These are phyloP conservation scores for Ianthella basta DNA, from an alignment of 37 sponge, comb jelly and placozoan species.

Conservation along the genomic window DNA sequence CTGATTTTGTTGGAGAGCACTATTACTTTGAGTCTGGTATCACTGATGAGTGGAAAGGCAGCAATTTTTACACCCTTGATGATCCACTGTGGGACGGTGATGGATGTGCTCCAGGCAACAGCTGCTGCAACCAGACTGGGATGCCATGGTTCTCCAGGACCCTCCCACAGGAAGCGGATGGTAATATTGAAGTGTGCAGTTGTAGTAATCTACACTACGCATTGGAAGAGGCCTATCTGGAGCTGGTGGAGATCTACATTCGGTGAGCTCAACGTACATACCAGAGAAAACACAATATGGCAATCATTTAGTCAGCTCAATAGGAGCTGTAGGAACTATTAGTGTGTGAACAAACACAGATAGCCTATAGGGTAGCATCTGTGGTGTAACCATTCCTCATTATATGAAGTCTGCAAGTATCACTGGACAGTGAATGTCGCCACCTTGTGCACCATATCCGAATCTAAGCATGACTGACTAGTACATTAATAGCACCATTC, in stretches of 20 bases:
- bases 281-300: too few species aligned
- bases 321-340: too few species aligned
- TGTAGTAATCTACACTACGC: neutral
- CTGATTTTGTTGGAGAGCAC: constrained; percentile 1
- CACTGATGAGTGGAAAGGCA: neutral
- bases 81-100: constrained; percentile 27
- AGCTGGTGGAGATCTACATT: constrained; percentile 9
- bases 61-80: neutral
- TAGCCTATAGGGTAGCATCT: too few species aligned
- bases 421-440: too few species aligned
- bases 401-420: too few species aligned
- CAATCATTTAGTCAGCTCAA: too few species aligned
- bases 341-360: too few species aligned
- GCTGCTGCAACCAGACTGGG: constrained; percentile 16
- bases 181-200: neutral
- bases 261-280: neutral
- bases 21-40: constrained; percentile 23
- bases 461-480: too few species aligned
- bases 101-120: constrained; percentile 18
- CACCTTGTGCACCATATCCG: too few species aligned
- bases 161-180: constrained; percentile 14
- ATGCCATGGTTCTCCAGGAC: neutral
- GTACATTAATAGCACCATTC: too few species aligned
- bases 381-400: too few species aligned
- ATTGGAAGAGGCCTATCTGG: constrained; percentile 6